Evolutionary conservation across 2,888 invertebrate species (phyloP).

Genomic region (Callosobruchus maculatus): DNA sequence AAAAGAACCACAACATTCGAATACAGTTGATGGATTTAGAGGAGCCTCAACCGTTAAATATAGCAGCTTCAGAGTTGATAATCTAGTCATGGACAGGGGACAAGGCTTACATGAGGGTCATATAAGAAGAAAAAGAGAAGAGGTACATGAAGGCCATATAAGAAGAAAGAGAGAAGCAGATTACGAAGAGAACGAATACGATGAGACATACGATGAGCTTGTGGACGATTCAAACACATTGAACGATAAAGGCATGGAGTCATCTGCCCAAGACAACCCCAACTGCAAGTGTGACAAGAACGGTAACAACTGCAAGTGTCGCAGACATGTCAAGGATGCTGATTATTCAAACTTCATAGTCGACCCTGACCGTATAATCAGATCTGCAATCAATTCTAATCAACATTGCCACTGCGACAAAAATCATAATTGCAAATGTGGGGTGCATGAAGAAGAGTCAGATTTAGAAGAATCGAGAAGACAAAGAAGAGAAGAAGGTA

Average conservation of each 20-base stretch:
- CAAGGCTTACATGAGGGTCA: neutral
- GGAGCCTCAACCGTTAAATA: neutral
- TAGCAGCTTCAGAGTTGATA: neutral
- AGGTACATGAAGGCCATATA: neutral
- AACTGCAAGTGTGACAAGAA: conserved; percentile 18
- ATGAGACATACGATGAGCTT: neutral
- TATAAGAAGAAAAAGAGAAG: conserved; percentile 3
- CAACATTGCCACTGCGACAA: conserved; percentile 18
- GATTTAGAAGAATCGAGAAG: neutral
- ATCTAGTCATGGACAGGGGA: neutral
- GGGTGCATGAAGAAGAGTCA: neutral
- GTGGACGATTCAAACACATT: conserved; percentile 8
- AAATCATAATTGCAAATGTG: conserved; percentile 23
- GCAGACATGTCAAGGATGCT: neutral
- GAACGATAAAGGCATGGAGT: neutral
- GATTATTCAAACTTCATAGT: neutral
- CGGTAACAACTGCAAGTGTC: conserved; percentile 6
- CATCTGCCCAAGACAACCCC: neutral
- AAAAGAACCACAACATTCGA: neutral
- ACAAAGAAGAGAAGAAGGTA: neutral
- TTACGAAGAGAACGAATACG: conserved; percentile 1
- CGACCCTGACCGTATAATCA: neutral
- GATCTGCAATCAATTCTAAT: conserved; percentile 1
- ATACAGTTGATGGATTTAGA: neutral
- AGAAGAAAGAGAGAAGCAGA: conserved; percentile 5